phyloP scores from a whole-genome alignment of 2,888 invertebrate species.

The Amiota mariae region DNA sequence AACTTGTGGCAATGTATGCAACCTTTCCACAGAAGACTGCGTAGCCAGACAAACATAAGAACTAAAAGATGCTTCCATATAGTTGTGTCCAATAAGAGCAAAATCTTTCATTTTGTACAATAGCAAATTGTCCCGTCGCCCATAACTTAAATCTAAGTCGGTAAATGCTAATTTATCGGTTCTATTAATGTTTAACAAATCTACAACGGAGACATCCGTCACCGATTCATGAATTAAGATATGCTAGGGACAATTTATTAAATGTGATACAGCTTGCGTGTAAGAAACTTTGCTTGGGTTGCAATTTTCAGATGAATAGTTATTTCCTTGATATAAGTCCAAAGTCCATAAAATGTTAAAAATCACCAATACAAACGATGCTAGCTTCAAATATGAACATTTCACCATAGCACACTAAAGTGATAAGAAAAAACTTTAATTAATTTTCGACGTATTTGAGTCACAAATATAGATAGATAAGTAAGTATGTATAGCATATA shows the following conservation, averaged over 20 bases:
- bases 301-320: background rate
- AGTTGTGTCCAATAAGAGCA: slow-evolving; percentile 81
- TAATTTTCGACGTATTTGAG: background rate
- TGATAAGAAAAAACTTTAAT: background rate
- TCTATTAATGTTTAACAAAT: slow-evolving; percentile 2
- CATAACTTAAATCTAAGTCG: slow-evolving; percentile 79
- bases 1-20: slow-evolving; percentile 85
- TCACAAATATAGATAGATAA: background rate
- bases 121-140: slow-evolving; percentile 83
- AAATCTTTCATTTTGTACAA: slow-evolving; percentile 84
- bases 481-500: too few relatives aligned
- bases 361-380: background rate
- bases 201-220: background rate
- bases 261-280: background rate
- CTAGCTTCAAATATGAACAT: background rate
- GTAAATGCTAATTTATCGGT: slow-evolving; percentile 73
- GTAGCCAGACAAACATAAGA: slow-evolving; percentile 84
- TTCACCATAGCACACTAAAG: background rate
- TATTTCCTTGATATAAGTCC: background rate
- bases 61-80: slow-evolving; percentile 62
- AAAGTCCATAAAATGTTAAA: slow-evolving; percentile 2
- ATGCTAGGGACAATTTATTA: background rate
- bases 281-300: slow-evolving; percentile 11
- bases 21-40: slow-evolving; percentile 87
- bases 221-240: background rate